Evolutionary conservation across 2,888 invertebrate species (phyloP), one percentile per base, ranked within the genome.

Genomic region (Tupiocoris notatus): DNA sequence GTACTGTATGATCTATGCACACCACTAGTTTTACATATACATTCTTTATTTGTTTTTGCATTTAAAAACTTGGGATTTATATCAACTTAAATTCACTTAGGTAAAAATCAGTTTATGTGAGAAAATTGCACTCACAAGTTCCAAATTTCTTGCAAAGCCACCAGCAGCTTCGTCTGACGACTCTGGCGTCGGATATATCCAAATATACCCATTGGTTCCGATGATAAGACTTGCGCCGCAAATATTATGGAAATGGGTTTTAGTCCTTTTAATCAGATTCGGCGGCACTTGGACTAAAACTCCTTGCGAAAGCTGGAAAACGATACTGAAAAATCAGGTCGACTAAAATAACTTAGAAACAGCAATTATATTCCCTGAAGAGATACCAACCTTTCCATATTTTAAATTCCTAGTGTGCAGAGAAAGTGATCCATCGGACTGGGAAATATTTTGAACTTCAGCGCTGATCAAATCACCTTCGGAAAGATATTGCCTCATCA

Each of bases 391-490:
- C 88, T 98, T 99, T 77, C 98, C 98, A 87, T 98, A 99, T 83
- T 96, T 96, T 77, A 97, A 88, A 85, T 95, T 97, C 83, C 99
- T 89, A 0, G 98, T 98, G 83, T 99, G 98, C 16, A 99, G 85
- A 0, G 96, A 94, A 18, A 99, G 85, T 0, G 94, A 90, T 0
- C 98, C 97, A 85, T 99, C 98, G 61, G 80, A 89, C 83, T 91
- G 94, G 7, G 73, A 73, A 2, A 96, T 89, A 83, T 91, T 94
- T 83, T 98, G 97, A 0, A 99, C 98, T 87, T 99, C 98, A 2
- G 98, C 98, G 85, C 96, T 96, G 78, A 99, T 95, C 0, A 99
- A 87, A 85, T 99, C 99, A 18, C 96, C 96, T 85, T 97, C 96
- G 12, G 79, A 91, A 65, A 98, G 86, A 84, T 96, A 96, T 79